Base-by-base conservation (phyloP, 2,888 invertebrate species). In the Nemurella pictetii region DNA sequence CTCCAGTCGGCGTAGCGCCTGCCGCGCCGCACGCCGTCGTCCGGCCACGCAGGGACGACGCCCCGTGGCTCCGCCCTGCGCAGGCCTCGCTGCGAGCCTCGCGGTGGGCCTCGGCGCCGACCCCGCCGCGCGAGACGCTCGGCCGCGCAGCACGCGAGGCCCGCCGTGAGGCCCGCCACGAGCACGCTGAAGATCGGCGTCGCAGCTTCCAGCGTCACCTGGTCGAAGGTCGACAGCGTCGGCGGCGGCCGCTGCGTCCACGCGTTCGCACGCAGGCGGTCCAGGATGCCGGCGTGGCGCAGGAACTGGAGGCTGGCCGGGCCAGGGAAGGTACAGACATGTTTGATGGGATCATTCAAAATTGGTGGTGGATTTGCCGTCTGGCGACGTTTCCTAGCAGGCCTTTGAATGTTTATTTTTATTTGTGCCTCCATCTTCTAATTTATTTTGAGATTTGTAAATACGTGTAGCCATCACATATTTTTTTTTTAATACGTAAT, bases 271-370 rank as follows among this genome's bases (percentile, higher is more conserved):
- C 80, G 80, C 36, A 81, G n/a, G 25, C 80, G 80, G 12, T 15
- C 80, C 36, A 81, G 80, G 25, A 81, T 35, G 35, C 80, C 80
- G n/a, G 80, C 26, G 36, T 81, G 80, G n/a, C 80, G 80, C 26
- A 81, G 80, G 36, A 35, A 81, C 36, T 81, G 80, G 25, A 81
- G 30, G 80, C 80, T 81, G 80, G 9, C 15, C 5, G 25, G n/a
- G 25, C 12, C 9, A 75, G 25, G 9, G 25, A 75, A 75, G 75
- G 25, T n/a, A n/a, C n/a, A 25, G 75, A 75, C 25, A 75, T 75
- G 75, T 12, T 25, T 25, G 12, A 75, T 75, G n/a, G n/a, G n/a
- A n/a, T n/a, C n/a, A n/a, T n/a, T n/a, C n/a, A n/a, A n/a, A n/a
- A n/a, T 55, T 55, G 15, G 55, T 15, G 9, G 9, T 12, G 15